Percentiles rank a stretch among this genome's conserved stretches.
phyloP scores from a whole-genome alignment of 2,113 vertebrate species.

The Naja naja region DNA sequence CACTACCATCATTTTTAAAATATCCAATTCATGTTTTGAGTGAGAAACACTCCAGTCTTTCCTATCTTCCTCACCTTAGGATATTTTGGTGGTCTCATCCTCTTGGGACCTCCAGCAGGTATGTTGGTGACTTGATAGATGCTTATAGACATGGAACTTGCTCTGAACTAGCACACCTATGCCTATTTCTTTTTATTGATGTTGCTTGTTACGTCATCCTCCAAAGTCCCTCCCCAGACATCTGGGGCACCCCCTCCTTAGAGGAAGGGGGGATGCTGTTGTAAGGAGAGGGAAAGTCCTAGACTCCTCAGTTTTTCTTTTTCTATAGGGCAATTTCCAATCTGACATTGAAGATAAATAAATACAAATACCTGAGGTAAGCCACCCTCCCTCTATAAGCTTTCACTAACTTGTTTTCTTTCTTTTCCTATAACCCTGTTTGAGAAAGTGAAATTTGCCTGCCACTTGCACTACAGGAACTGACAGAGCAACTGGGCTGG shows the following conservation, averaged over 20 bases:
- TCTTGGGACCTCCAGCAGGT: not conserved
- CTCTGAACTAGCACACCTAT: constrained; percentile 17
- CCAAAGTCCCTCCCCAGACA: not conserved
- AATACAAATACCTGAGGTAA: constrained; percentile 20
- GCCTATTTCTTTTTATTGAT: constrained; percentile 28
- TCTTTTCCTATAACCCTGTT: not conserved
- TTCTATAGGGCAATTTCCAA: constrained; percentile 1
- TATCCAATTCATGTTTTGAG: not conserved
- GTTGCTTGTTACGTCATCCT: not conserved
- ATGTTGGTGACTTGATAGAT: not conserved
- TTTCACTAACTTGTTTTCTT: constrained; percentile 23
- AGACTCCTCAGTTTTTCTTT: not conserved
- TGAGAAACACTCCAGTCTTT: not conserved
- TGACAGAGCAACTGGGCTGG: not conserved
- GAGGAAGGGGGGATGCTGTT: constrained; percentile 7
- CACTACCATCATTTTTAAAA: not conserved
- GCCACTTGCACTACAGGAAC: not conserved
- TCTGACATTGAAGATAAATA: not conserved
- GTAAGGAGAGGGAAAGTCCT: not conserved
- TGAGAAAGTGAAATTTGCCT: constrained; percentile 23
- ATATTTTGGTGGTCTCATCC: constrained; percentile 8
- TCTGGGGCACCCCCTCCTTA: not conserved
- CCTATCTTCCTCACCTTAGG: not conserved
- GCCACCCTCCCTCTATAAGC: not conserved
- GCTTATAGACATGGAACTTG: not conserved